Evolutionary conservation across 1,140 invertebrate species (phyloP), one percentile per base, ranked within the genome.

Genomic region (Lasioglossum baleicum): DNA sequence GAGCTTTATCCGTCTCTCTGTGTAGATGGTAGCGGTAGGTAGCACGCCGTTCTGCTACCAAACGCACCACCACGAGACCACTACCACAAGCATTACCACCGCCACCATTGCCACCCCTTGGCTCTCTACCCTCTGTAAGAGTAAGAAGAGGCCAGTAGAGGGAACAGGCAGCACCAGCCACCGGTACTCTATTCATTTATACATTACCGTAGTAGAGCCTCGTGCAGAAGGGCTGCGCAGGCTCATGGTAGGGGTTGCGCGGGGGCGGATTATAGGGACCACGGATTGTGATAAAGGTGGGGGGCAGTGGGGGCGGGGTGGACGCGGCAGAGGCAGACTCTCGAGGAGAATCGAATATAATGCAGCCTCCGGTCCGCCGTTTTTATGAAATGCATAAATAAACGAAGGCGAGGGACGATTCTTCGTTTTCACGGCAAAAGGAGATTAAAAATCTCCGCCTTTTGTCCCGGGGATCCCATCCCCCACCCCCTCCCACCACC

Each of bases 321-420:
- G 48, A 60, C 58, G 56, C 58, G 56, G 10, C 22, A 60, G 51
- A 65, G 48, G 22, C 69, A 78, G 76, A 65, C 76, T 78, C 20
- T 78, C 20, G 35, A 31, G 60, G 40, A 72, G 76, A 56, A 53
- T 78, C 61, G 60, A 72, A 78, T 78, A 73, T 72, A 73, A 72
- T 78, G 61, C 48, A 72, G 13, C 60, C 48, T 20, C 35, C 48
- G 35, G 48, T 65, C 76, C 44, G 75, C n/a, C 75, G 69, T 78
- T 78, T 78, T 72, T 78, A 78, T 78, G 76, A 78, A 78, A 78
- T 78, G 48, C 48, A 78, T 78, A 78, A 78, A 78, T 78, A 78
- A 78, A 73, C 61, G 76, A 65, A 72, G 60, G 60, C 61, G 69
- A 56, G 60, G 61, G 61, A 64, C 35, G 60, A 78, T 78, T 72